Evolutionary conservation across 1,140 invertebrate species (phyloP).

Genomic region (Aphelenchoides besseyi): DNA sequence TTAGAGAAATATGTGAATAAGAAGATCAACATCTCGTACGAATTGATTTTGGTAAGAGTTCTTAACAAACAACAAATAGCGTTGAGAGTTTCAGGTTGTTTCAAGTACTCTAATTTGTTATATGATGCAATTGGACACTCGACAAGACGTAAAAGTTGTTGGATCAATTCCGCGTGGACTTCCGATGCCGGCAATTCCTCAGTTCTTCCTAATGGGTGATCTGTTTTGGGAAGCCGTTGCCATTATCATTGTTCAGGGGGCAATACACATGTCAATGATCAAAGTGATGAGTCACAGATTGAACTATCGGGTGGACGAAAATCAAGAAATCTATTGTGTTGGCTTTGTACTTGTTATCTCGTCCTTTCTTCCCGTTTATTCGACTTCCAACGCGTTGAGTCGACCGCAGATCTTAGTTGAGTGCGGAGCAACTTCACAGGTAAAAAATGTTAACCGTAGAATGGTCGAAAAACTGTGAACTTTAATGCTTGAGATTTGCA

Average conservation of each 20-base stretch:
- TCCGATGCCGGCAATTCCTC: constrained; percentile 2
- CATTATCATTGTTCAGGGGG: constrained; percentile 33
- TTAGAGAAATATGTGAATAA: neutral
- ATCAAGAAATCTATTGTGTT: constrained; percentile 38
- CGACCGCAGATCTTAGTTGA: constrained; percentile 35
- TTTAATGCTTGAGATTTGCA: no score
- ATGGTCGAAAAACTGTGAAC: no score
- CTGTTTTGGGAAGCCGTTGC: constrained; percentile 32
- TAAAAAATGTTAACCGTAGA: no score
- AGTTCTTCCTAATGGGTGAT: neutral
- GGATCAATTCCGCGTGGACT: constrained; percentile 32
- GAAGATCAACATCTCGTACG: constrained; percentile 20
- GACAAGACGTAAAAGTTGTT: constrained; percentile 33
- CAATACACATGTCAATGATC: constrained; percentile 34
- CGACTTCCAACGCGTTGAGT: constrained; percentile 37
- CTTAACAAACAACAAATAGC: neutral
- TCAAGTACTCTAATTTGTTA: neutral
- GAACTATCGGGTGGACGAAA: constrained; percentile 34
- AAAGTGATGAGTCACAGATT: constrained; percentile 22
- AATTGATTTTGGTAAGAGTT: constrained; percentile 17
- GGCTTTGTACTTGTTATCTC: constrained; percentile 25
- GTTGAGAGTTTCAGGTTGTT: constrained; percentile 12
- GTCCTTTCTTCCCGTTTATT: constrained; percentile 44
- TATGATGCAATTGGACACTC: constrained; percentile 4
- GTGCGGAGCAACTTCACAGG: constrained; percentile 28